These are phyloP conservation scores for Shinisaurus crocodilurus DNA, from an alignment of 2,113 vertebrate genomes.

Conservation along the genomic window DNA sequence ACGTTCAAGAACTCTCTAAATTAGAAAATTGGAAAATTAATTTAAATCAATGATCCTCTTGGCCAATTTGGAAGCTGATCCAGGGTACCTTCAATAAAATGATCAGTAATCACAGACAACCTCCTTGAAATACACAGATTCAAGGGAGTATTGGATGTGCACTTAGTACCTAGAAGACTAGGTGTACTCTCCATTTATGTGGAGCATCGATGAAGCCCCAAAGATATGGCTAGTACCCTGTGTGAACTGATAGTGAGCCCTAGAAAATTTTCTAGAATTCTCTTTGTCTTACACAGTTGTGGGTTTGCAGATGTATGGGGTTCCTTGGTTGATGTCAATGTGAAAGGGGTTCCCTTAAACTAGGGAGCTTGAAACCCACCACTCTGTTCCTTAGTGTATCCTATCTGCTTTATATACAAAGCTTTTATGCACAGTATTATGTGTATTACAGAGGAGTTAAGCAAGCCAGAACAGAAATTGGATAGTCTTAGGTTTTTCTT, in stretches of 20 bases:
- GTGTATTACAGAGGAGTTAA: background rate
- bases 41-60: background rate
- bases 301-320: background rate
- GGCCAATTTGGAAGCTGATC: background rate
- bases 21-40: background rate
- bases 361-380: background rate
- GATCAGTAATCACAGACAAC: background rate
- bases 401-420: background rate
- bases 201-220: background rate
- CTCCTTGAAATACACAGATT: background rate
- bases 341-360: too few species aligned
- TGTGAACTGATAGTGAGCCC: background rate
- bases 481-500: background rate
- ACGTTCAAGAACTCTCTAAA: background rate
- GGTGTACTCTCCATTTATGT: background rate
- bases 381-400: background rate
- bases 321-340: background rate
- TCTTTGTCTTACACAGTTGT: background rate
- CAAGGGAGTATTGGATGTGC: background rate
- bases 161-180: background rate
- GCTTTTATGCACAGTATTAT: background rate
- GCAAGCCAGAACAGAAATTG: background rate
- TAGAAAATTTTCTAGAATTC: background rate
- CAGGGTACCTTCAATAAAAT: background rate
- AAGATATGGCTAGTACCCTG: background rate